A percentile compares a stretch with the other conserved stretches of the same genome.
These are phyloP conservation scores for Galbula dea DNA, from an alignment of 2,113 vertebrate species.

Conservation along the genomic window DNA sequence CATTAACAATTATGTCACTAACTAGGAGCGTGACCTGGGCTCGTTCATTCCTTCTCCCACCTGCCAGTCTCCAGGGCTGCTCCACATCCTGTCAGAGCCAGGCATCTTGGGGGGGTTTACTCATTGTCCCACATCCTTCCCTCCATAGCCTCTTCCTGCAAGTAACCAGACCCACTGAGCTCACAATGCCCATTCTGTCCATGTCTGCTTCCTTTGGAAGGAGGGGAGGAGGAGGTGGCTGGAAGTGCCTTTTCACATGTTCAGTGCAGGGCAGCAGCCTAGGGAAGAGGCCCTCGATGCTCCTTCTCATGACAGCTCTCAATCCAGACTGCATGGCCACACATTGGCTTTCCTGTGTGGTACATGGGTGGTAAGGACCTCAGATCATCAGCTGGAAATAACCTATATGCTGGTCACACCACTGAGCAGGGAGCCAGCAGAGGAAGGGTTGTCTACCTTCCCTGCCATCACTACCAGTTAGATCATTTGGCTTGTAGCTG, in stretches of 20 bases:
- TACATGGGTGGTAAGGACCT: not conserved
- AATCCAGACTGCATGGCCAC: not conserved
- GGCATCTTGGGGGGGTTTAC: not conserved
- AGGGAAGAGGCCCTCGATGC: not conserved
- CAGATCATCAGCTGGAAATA: not conserved
- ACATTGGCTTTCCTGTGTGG: fast-evolving
- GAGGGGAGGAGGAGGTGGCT: not conserved
- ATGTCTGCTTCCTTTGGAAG: not conserved
- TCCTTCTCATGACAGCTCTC: not conserved
- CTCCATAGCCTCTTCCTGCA: not conserved
- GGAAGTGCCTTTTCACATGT: not conserved
- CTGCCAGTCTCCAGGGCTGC: not conserved
- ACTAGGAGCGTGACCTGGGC: not conserved
- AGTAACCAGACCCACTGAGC: not conserved
- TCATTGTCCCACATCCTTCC: conserved; percentile 39
- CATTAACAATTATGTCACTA: not conserved
- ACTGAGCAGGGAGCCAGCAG: not conserved
- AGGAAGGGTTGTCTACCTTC: not conserved
- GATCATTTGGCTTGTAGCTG: not conserved
- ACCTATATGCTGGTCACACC: not conserved
- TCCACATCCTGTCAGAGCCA: conserved; percentile 21
- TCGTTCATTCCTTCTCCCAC: not conserved
- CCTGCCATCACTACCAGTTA: not conserved
- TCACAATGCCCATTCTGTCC: not conserved
- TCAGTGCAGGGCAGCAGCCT: not conserved